phyloP scores from a whole-genome alignment of 2,113 vertebrate species.

The Microcebus tavaratra region DNA sequence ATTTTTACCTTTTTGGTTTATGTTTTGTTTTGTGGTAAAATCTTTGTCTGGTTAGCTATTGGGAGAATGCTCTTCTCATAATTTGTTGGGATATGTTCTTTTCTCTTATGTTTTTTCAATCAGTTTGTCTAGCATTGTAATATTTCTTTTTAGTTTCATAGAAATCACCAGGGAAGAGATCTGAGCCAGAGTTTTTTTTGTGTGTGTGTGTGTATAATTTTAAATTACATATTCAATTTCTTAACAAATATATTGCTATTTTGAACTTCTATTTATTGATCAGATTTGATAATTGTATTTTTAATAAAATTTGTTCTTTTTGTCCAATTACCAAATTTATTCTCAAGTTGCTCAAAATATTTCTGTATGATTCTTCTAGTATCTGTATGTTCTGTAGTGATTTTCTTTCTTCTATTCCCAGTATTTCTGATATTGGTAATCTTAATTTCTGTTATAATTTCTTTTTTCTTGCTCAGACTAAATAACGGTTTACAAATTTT shows the following conservation, averaged over 20 bases:
- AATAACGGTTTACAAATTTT: not conserved
- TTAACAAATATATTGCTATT: not conserved
- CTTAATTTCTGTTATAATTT: not conserved
- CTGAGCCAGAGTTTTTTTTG: not conserved
- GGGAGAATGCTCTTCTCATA: not conserved
- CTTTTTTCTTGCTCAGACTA: not conserved
- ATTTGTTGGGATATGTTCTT: not conserved
- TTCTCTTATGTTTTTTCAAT: not conserved
- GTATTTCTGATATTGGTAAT: not conserved
- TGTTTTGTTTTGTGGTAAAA: not conserved
- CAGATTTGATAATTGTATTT: not conserved
- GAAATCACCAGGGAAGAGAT: not conserved
- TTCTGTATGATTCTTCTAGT: not conserved
- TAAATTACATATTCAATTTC: not conserved
- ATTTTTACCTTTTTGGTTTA: not conserved
- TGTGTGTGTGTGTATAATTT: not conserved
- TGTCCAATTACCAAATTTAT: not conserved
- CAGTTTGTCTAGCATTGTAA: not conserved
- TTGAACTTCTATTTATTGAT: slow-evolving; percentile 36
- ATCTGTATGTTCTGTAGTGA: not conserved
- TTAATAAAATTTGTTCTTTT: not conserved
- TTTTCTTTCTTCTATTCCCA: not conserved
- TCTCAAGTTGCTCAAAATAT: not conserved
- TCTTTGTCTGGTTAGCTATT: not conserved
- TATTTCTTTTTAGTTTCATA: not conserved